Conservation (phyloP, 2,113 vertebrate species). For the Eretmochelys imbricata region DNA sequence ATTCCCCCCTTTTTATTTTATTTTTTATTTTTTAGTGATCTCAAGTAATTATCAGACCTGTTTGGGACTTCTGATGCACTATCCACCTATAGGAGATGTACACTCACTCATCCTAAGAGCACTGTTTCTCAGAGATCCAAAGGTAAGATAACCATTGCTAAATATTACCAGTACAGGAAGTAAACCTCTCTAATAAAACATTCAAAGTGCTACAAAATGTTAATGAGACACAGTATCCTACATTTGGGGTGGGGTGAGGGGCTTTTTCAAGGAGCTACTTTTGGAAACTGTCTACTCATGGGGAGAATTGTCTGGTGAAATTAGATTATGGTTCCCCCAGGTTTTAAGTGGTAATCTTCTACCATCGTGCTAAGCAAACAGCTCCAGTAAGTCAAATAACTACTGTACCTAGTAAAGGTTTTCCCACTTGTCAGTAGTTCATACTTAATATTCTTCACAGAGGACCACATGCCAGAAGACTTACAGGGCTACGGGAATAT, state of each 20-base stretch:
- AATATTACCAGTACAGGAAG: conserved; percentile 14
- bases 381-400: neutral
- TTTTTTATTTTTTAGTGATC: conserved; percentile 84
- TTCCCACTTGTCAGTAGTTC: neutral
- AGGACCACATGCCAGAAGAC: neutral
- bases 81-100: conserved; percentile 93
- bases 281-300: neutral
- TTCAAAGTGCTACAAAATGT: neutral
- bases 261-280: neutral
- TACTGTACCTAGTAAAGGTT: neutral
- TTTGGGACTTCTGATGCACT: conserved; percentile 97
- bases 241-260: neutral
- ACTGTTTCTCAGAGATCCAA: conserved; percentile 96
- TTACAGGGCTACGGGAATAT: neutral
- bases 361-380: neutral
- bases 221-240: conserved; percentile 16
- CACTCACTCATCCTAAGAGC: conserved; percentile 95
- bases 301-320: neutral
- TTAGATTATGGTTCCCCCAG: neutral
- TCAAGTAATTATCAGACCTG: conserved; percentile 99
- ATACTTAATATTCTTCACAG: neutral
- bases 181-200: neutral
- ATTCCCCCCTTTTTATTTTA: neutral
- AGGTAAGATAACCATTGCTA: conserved; percentile 81
- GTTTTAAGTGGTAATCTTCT: neutral